phyloP scores from a whole-genome alignment of 2,797 vertebrate species.

The Chromobotia macracanthus region DNA sequence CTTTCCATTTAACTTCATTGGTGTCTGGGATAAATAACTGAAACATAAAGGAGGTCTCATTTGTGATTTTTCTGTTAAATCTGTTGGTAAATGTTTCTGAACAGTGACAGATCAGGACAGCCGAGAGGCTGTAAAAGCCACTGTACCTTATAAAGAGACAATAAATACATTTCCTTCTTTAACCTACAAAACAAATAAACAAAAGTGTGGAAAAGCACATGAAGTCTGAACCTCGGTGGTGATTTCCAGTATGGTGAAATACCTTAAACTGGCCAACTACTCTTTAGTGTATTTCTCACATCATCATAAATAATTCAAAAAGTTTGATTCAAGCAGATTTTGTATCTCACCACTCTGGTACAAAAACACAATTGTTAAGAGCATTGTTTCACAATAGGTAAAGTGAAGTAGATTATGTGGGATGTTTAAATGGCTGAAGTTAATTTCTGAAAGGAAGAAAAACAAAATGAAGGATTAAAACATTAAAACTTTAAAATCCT shows the following conservation, averaged over 20 bases:
- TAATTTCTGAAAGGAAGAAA: constrained; percentile 1
- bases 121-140: too few species aligned
- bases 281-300: constrained; percentile 14
- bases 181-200: constrained; percentile 13
- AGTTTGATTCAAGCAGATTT: neutral
- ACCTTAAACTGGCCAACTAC: neutral
- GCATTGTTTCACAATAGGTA: neutral
- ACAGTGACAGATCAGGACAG: neutral
- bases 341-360: neutral
- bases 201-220: neutral
- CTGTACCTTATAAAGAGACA: neutral
- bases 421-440: constrained; percentile 6
- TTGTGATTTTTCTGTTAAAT: too few species aligned
- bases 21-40: neutral
- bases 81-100: neutral
- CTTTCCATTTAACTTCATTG: neutral
- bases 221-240: neutral
- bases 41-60: too few species aligned
- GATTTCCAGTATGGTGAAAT: neutral
- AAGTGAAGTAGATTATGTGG: neutral
- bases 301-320: neutral
- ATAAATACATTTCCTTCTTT: neutral
- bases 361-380: neutral
- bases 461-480: constrained; percentile 8
- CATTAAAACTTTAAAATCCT: constrained; percentile 13